phyloP scores from a whole-genome alignment of 2,797 vertebrate genomes.

The Aeoliscus strigatus region DNA sequence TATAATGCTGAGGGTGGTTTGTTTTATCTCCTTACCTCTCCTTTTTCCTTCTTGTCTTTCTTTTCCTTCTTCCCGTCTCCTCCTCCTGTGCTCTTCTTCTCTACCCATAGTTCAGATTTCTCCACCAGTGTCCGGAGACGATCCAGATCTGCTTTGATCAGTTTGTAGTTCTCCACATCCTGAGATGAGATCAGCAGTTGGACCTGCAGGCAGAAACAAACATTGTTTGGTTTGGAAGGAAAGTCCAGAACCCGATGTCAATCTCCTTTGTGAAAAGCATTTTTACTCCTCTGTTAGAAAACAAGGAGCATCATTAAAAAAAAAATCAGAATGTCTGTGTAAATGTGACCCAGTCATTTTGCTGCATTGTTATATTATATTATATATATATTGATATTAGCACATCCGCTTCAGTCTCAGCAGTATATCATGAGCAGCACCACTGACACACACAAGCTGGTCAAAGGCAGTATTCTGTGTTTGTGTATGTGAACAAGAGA shows the following conservation, averaged over 20 bases:
- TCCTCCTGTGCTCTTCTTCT: slow-evolving; percentile 85
- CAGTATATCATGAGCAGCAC: no score
- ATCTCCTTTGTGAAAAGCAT: no score
- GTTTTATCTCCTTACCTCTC: slow-evolving; percentile 50
- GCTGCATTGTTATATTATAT: no score
- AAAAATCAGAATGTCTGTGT: no score
- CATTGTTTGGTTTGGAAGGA: no score
- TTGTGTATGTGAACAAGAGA: not conserved
- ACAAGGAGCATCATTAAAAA: no score
- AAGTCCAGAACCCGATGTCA: no score
- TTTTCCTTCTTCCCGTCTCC: slow-evolving; percentile 83
- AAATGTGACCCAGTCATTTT: no score
- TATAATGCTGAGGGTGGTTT: no score
- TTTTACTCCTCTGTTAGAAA: no score
- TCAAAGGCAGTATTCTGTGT: slow-evolving; percentile 1
- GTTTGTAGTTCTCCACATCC: slow-evolving; percentile 97
- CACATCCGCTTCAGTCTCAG: no score
- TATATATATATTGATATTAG: no score
- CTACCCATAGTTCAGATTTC: slow-evolving; percentile 97
- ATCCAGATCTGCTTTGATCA: slow-evolving; percentile 92
- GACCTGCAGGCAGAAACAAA: slow-evolving; percentile 73
- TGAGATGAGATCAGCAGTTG: slow-evolving; percentile 92
- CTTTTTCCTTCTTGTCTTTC: slow-evolving; percentile 74
- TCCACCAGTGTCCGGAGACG: slow-evolving; percentile 92
- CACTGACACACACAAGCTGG: not conserved